phyloP scores from a whole-genome alignment of 2,113 vertebrate genomes.

The Cygnus buccinator region DNA sequence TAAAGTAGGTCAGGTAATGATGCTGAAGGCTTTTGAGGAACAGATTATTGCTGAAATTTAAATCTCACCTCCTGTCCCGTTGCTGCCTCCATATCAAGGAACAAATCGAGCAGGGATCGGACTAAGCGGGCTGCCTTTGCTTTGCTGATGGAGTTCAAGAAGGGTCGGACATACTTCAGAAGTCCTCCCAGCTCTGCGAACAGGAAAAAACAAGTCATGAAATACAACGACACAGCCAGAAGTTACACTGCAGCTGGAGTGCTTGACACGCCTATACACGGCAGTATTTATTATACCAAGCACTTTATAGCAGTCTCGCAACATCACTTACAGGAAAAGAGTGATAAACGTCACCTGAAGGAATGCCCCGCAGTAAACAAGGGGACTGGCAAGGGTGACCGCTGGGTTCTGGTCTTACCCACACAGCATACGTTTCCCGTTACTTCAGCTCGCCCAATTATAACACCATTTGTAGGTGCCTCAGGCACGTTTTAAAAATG shows the following conservation, averaged over 20 bases:
- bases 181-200: constrained; percentile 92
- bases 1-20: not conserved
- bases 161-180: constrained; percentile 96
- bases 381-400: not conserved
- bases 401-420: not conserved
- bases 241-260: not conserved
- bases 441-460: not conserved
- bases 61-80: constrained; percentile 94
- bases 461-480: not conserved
- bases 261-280: rapidly evolving
- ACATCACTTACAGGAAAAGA: not conserved
- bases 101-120: constrained; percentile 93
- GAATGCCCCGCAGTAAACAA: not conserved
- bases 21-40: not conserved
- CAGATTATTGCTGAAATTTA: not conserved
- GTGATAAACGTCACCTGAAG: not conserved
- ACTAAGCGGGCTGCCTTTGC: constrained; percentile 95
- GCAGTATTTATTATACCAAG: not conserved
- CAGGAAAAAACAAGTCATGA: not conserved
- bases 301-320: not conserved
- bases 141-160: constrained; percentile 95
- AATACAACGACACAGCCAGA: not conserved
- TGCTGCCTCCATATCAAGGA: constrained; percentile 98
- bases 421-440: rapidly evolving
- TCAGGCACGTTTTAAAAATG: not conserved